A percentile compares a stretch with the other conserved stretches of the same genome.
Evolutionary conservation across 2,113 vertebrate species (phyloP).

Genomic region (Pangasianodon hypophthalmus): DNA sequence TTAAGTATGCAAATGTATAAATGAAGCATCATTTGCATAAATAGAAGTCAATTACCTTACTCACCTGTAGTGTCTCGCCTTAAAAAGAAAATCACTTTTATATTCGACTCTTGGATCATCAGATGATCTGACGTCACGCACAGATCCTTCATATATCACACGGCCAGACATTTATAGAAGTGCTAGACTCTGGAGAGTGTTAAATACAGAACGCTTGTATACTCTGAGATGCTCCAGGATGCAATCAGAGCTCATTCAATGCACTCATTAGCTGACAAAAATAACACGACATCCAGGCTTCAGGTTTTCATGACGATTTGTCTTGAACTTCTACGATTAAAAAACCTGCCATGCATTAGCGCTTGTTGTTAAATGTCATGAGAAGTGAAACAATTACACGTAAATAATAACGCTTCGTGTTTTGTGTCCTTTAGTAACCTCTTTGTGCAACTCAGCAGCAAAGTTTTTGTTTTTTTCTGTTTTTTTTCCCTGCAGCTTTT

Average conservation of each 20-base stretch:
- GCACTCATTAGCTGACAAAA: neutral
- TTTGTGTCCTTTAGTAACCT: constrained; percentile 12
- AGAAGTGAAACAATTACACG: neutral
- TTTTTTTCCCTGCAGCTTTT: neutral
- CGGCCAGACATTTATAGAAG: neutral
- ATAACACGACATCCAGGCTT: neutral
- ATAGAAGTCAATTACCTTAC: neutral
- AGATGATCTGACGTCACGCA: neutral
- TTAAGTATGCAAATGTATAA: neutral
- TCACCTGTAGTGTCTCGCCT: neutral
- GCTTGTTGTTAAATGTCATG: no score
- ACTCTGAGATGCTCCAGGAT: neutral
- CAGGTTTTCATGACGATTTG: neutral
- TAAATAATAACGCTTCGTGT: neutral
- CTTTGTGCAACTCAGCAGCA: neutral
- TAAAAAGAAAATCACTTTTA: neutral
- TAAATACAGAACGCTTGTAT: neutral
- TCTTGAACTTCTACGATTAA: neutral
- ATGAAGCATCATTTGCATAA: neutral
- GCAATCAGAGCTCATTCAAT: neutral
- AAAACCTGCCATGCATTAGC: neutral
- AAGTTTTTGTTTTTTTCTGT: neutral
- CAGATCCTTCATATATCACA: neutral
- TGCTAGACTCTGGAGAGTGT: neutral
- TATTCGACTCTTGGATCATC: neutral